Base-by-base conservation (phyloP, 2,113 vertebrate species). In the Orthonyx spaldingii region DNA sequence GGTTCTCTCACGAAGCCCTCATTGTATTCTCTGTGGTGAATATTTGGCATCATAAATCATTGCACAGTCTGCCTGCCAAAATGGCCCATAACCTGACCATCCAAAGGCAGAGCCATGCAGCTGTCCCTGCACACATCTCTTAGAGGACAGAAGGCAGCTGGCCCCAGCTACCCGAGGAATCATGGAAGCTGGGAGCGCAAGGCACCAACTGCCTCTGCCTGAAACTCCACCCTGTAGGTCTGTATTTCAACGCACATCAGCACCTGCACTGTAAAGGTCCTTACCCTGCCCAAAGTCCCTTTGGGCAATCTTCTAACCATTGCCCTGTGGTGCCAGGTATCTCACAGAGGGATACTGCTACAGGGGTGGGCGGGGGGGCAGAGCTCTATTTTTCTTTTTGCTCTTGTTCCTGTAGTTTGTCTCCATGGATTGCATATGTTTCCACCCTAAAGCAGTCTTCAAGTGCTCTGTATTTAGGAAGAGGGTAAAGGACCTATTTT, bases 401-500 rank as follows among this genome's bases (percentile, higher is more conserved):
- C 33, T 85, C 33, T 86, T 19, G 2, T 59, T 87, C 42, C 47
- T 90, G 79, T 8, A 44, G 59, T 86, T 90, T 88, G 32, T 88
- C 63, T 94, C 71, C 39, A 65, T 91, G 61, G 87, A 27, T 10
- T 79, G n/a, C 35, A 30, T 72, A 18, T 72, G 13, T 80, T 96
- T 96, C 75, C 32, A 83, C 27, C 27, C 66, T 57, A 50, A 83
- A 80, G 55, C 55, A 50, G 42, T 23, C 63, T 87, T 85, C 32
- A 64, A 89, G 33, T 55, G 65, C 50, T 57, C 42, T 77, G 35
- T 59, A 55, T 70, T 93, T 93, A 87, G 27, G 47, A 96, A 85
- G 17, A 85, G 59, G 32, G 55, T 61, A 85, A 87, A 93, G 42
- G 52, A 93, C 50, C 47, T 94, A 91, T 95, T 97, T 93, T 95